Evolutionary conservation across 2,113 vertebrate species (phyloP).

Genomic region (Galeopterus variegatus): DNA sequence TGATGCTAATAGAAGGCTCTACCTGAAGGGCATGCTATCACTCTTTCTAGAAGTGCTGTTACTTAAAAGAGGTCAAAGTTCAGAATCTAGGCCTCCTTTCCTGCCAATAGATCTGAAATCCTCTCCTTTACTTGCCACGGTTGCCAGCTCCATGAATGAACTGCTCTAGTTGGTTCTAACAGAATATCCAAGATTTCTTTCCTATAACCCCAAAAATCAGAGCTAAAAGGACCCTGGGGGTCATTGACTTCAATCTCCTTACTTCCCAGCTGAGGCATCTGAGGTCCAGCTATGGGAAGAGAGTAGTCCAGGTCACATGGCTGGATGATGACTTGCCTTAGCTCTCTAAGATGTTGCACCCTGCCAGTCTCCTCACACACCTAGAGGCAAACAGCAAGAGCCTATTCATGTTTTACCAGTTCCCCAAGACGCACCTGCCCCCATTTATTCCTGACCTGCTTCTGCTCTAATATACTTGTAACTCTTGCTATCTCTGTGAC

Average conservation of each 20-base stretch:
- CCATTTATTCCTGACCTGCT: not conserved
- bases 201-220: not conserved
- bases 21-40: conserved; percentile 59
- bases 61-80: conserved; percentile 16
- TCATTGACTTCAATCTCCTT: not conserved
- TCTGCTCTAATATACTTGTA: not conserved
- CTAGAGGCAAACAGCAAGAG: not conserved
- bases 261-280: not conserved
- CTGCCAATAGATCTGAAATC: not conserved
- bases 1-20: not conserved
- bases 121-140: conserved; percentile 2
- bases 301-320: not conserved
- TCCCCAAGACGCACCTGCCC: not conserved
- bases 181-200: not conserved
- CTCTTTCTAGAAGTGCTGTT: conserved; percentile 48
- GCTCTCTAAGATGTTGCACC: not conserved
- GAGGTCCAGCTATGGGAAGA: not conserved
- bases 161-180: not conserved
- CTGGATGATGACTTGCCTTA: not conserved
- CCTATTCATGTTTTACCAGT: not conserved
- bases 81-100: not conserved
- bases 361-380: not conserved
- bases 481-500: not conserved
- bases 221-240: not conserved
- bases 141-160: not conserved